Conservation (phyloP, 2,797 vertebrate species). For the Rhinophrynus dorsalis region DNA sequence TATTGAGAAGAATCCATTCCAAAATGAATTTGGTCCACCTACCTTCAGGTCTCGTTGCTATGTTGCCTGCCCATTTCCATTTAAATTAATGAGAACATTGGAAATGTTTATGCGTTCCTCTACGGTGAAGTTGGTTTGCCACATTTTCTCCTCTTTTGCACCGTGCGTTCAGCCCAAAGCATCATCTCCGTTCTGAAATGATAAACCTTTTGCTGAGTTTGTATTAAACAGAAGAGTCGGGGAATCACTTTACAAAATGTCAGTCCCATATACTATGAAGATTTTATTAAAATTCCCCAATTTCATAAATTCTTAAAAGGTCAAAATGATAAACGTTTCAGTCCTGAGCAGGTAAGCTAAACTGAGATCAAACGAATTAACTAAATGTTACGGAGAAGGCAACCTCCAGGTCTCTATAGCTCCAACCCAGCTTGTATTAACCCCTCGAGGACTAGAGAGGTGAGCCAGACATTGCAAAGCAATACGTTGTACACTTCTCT, state of each 20-base stretch:
- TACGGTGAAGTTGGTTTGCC: too few relatives aligned
- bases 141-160: too few relatives aligned
- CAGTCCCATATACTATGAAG: conserved; percentile 55
- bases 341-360: conserved; percentile 69
- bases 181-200: neutral
- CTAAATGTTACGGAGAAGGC: conserved; percentile 67
- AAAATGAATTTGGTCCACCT: too few relatives aligned
- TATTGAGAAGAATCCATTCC: too few relatives aligned
- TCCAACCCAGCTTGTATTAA: conserved; percentile 60
- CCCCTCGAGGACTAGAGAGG: too few relatives aligned
- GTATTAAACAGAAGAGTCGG: conserved; percentile 41
- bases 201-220: neutral
- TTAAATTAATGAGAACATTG: too few relatives aligned
- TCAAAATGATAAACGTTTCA: conserved; percentile 55
- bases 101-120: too few relatives aligned
- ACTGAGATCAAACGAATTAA: conserved; percentile 71
- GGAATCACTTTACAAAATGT: conserved; percentile 51
- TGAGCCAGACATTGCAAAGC: too few relatives aligned
- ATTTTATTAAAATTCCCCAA: conserved; percentile 56
- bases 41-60: too few relatives aligned
- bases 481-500: too few relatives aligned
- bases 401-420: conserved; percentile 61
- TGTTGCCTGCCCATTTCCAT: too few relatives aligned
- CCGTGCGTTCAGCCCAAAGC: too few relatives aligned
- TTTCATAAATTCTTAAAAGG: conserved; percentile 68